Conservation (phyloP, 64 coral and sea anemone genomes). For the Hydrozoanthus tunicans region DNA sequence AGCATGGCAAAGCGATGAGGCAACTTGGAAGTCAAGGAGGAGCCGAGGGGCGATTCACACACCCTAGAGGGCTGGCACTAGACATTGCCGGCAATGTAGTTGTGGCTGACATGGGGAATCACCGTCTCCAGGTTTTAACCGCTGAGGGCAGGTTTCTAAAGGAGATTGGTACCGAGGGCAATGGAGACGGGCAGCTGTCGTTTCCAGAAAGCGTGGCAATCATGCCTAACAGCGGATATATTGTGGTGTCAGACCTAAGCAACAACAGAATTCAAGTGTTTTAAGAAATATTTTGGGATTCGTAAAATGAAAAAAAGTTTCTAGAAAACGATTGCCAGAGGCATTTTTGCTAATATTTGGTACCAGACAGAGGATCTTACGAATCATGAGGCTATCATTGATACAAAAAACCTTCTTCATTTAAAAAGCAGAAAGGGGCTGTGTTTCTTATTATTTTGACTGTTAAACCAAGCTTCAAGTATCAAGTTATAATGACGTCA, state of each 20-base stretch:
- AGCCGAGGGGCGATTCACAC: constrained; percentile 80
- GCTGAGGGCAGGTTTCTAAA: constrained; percentile 80
- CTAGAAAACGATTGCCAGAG: not conserved
- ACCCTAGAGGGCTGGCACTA: constrained; percentile 91
- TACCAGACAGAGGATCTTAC: too few relatives aligned
- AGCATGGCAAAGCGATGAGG: constrained; percentile 70
- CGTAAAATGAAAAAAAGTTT: not conserved
- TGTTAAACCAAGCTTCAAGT: too few relatives aligned
- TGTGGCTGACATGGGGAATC: constrained; percentile 98
- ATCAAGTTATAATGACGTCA: too few relatives aligned
- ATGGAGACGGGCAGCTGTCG: constrained; percentile 94
- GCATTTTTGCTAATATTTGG: too few relatives aligned
- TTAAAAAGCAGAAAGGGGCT: too few relatives aligned
- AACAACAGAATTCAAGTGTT: constrained; percentile 98
- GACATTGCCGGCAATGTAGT: constrained; percentile 91
- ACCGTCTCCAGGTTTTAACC: constrained; percentile 89
- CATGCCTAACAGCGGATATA: constrained; percentile 98
- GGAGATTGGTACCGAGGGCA: constrained; percentile 94
- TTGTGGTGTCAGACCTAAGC: constrained; percentile 95
- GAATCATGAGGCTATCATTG: too few relatives aligned
- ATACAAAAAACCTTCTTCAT: too few relatives aligned
- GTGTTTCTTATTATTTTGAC: too few relatives aligned
- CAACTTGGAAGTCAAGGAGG: constrained; percentile 78
- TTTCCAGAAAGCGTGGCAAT: constrained; percentile 99
- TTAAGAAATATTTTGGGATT: not conserved